Evolutionary conservation across 2,888 invertebrate genomes (phyloP), one percentile per base, ranked within the genome.

Genomic region (Trichogramma evanescens): DNA sequence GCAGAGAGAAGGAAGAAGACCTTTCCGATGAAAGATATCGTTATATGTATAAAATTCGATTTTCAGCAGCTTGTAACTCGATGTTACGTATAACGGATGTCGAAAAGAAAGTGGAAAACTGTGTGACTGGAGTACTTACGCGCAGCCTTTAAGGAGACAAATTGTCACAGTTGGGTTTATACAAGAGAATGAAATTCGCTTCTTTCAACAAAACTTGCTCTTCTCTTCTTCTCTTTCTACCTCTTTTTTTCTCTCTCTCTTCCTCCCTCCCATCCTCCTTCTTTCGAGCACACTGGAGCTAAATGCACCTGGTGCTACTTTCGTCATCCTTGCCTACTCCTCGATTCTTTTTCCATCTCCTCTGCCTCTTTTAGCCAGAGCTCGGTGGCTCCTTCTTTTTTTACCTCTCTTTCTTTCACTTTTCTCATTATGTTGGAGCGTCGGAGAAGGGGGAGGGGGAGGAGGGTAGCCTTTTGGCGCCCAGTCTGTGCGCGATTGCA

Each of bases 391-490:
- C 26, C 26, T 26, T 26, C 26, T 26, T 26, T 26, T 13, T 26
- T 26, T 26, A 26, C 26, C 26, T 26, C 26, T 26, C 26, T 26
- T 26, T 26, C 26, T 52, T 61, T 50, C 56, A 54, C 10, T 53
- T 54, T 50, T 52, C 52, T 52, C 50, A 50, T 61, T 59, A 59
- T 52, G 50, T 52, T 55, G 44, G 57, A n/a, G 45, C 26, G 13
- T 51, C 13, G 26, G 26, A 26, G 26, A 26, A 26, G 26, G 3
- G 13, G 26, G 26, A 26, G 26, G 26, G 26, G 26, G 26, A 26
- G 3, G 26, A 26, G 26, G 26, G 26, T 26, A 26, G 26, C 26
- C 26, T 26, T 26, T 26, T 43, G 50, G 58, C 54, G 46, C 38
- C 54, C 53, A 51, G 49, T 54, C 41, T 50, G 26, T 45, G 38